Evolutionary conservation across 2,113 vertebrate genomes (phyloP), one percentile per base, ranked within the genome.

Genomic region (Indri indri): DNA sequence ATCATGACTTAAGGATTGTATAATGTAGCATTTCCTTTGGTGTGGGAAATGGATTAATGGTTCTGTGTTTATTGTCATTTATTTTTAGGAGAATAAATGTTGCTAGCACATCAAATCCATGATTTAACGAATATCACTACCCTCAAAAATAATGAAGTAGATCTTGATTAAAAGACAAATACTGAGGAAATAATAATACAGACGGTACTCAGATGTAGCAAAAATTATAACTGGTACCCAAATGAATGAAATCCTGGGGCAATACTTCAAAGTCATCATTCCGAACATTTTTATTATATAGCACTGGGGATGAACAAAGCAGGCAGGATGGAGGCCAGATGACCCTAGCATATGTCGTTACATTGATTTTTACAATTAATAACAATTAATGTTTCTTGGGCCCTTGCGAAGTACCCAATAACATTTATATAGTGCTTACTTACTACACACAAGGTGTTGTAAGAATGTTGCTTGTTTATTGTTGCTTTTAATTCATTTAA

Each of bases 51-150:
- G 47, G 20, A 68, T 88, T 91, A 47, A 61, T 42, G 71, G 16
- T 85, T 80, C 68, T 45, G 4, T 66, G 27, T 25, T 83, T 80
- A 90, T 52, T 88, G 32, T 66, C 50, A 52, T 45, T 20, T 83
- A 37, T 42, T 87, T 91, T 92, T 85, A 32, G 74, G n/a, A 86
- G 76, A 93, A 87, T 61, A 91, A 70, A 87, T 82, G 27, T 65
- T 54, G 61, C 25, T 86, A 34, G 34, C 34, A 40, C 12, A 57
- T 59, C 40, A 79, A 71, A 71, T 50, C 20, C 4, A 68, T 25
- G 32, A 81, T 61, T 57, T 66, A 30, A 94, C 18, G 23, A 76
- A 40, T 76, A 40, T 80, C 13, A 61, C 63, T 52, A 6, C 40
- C 5, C 76, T 79, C 76, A 57, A 32, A 87, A 90, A 70, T 52